Evolutionary conservation across 1,140 invertebrate species (phyloP), one percentile per base, ranked within the genome.

Genomic region (Zaprionus ornatus): DNA sequence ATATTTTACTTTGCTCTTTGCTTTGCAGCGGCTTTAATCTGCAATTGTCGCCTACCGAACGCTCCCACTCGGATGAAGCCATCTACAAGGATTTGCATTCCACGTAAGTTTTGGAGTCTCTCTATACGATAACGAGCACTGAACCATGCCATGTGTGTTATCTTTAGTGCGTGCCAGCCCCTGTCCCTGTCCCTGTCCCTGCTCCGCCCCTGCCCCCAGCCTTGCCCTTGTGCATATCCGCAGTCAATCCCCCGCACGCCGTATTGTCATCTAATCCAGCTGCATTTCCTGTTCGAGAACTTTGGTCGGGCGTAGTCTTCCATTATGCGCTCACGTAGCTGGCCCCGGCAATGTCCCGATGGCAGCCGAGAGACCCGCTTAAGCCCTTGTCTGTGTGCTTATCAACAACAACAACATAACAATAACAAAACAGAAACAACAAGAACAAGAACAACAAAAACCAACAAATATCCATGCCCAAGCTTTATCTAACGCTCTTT

Each of bases 81-180:
- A 96, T 97, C 79, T 97, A 97, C 92, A 96, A 96, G 93, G 96
- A 97, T 93, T 93, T 97, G 70, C 96, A 96, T 92, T 94, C 94
- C 79, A 94, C 95, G 95, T 95, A 94, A 95, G 95, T 94, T 63
- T 7, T 10, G 70, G 19, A 1, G 9, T 27, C 19, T 35, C 5
- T 15, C 27, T 27, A 23, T 50, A n/a, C 1, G 17, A n/a, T 35
- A 40, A 19, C 48, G 59, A 29, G 23, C 57, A 72, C 59, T 35
- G 42, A n/a, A 25, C 37, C 40, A 17, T 45, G 42, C 27, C 21
- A 48, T 54, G 37, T 54, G 37, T 68, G 15, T 65, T 74, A 72
- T 69, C 67, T 73, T 27, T 65, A 65, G 56, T 80, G 52, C 64
- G 54, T 54, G 35, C 37, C 37, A 40, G 23, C 32, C 61, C 54